phyloP scores from a whole-genome alignment of 2,797 vertebrate genomes.

The Tapera naevia region DNA sequence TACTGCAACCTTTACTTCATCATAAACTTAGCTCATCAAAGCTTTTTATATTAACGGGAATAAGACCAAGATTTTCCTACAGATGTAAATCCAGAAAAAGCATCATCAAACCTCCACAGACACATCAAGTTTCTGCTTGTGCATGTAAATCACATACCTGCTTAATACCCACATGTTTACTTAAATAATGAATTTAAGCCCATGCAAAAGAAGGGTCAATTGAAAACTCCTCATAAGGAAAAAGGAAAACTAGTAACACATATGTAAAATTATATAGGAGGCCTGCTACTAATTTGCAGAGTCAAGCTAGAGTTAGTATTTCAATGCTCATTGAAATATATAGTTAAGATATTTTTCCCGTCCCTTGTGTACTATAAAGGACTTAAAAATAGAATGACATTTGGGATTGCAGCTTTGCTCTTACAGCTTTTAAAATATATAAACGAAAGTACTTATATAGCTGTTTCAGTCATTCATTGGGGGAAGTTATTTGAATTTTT shows the following conservation, averaged over 20 bases:
- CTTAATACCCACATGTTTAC: not conserved
- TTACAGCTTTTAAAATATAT: not conserved
- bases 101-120: not conserved
- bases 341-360: not conserved
- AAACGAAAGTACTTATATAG: not conserved
- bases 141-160: not conserved
- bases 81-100: not conserved
- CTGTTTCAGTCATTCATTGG: not conserved
- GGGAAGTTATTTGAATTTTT: not conserved
- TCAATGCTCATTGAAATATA: not conserved
- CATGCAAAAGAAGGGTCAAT: not conserved
- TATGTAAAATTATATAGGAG: not conserved
- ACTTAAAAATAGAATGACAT: not conserved
- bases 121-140: not conserved
- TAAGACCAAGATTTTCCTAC: not conserved
- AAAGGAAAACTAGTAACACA: not conserved
- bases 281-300: not conserved
- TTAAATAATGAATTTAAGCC: not conserved
- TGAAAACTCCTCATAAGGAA: not conserved
- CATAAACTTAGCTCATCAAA: not conserved
- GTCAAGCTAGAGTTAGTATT: not conserved
- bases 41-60: not conserved
- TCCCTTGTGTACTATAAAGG: not conserved
- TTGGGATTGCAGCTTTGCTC: not conserved
- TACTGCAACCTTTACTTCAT: not conserved